Evolutionary conservation across 64 coral and sea anemone species (phyloP), one percentile per base, ranked within the genome.

Genomic region (Trachythela sp.): DNA sequence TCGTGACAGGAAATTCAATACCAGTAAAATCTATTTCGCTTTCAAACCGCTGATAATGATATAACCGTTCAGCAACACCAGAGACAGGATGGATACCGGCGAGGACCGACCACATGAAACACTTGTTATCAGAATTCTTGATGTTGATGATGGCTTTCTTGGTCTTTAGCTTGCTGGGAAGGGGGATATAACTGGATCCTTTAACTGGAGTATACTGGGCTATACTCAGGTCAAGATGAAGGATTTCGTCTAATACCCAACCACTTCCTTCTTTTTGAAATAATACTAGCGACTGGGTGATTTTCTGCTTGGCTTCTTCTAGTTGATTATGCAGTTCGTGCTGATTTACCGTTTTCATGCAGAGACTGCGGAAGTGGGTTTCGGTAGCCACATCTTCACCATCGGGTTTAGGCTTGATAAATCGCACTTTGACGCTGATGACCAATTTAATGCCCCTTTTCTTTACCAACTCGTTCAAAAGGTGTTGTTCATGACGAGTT

Each of bases 311-410:
- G 4, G 42, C 42, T 45, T 45, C 42, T 6, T 45, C 42, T 11
- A 45, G 42, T 45, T 45, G 42, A 45, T 31, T 31, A 68, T n/a
- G n/a, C n/a, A n/a, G n/a, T 85, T 93, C 87, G 33, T 86, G 56
- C 9, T 11, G 0, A 4, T 92, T 67, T 4, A 86, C 56, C n/a
- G 39, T 77, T 34, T 40, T 85, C 58, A 89, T 89, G 18, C 85
- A 48, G n/a, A n/a, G n/a, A n/a, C 89, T 91, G 30, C 89, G 35
- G n/a, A 94, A 94, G 14, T 91, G 85, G 13, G 85, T 84, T 34
- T 83, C 68, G 0, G 51, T 54, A 13, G 33, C 42, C 2, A 83
- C 4, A 84, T 88, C 49, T 15, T 41, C n/a, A 1, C 92, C 88
- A 30, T 84, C 52, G 1, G 89, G 77, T 49, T 83, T 90, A 17